Base-by-base conservation (phyloP, 2,113 vertebrate genomes). In the Pagrus major region DNA sequence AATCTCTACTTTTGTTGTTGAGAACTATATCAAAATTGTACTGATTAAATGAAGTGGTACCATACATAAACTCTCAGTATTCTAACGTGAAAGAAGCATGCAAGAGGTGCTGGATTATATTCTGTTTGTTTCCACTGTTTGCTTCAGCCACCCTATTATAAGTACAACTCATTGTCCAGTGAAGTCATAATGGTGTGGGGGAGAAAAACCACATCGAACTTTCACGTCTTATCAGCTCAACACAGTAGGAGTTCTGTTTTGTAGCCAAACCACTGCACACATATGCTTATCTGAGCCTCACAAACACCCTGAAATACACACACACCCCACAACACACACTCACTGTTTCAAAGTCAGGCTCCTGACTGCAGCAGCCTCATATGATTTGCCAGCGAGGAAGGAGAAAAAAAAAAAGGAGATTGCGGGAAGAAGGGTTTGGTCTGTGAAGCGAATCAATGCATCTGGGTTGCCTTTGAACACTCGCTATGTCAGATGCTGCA, bases 231-330 rank as follows among this genome's bases (percentile, higher is more conserved):
- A 90, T 89, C 85, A 76, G 69, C 76, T 37, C 31, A 3, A 65
- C 59, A 55, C 80, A 88, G 87, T 59, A 5, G 78, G 71, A 84
- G 80, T 70, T 63, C 64, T 88, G 76, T 76, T 84, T 51, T 21
- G 11, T 69, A 59, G 63, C 68, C 46, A 55, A 71, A 75, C 67
- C 33, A 47, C 81, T 79, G 68, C 70, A 66, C 83, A 88, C 84
- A 90, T 76, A 64, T 51, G 72, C 86, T 90, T 88, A 91, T 91
- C 86, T 81, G 61, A 81, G 85, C 56, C 67, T 69, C 64, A 46
- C 83, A 86, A 86, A 81, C 70, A 84, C 76, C 80, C 80, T 74
- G 69, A 14, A 70, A 66, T 47, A 44, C 54, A 25, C 54, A 18
- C 20, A 1, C 68, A 7, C 61, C 3, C 12, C 18, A 33, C 3